phyloP scores from a whole-genome alignment of 2,797 vertebrate genomes.

The Liparis tanakae region DNA sequence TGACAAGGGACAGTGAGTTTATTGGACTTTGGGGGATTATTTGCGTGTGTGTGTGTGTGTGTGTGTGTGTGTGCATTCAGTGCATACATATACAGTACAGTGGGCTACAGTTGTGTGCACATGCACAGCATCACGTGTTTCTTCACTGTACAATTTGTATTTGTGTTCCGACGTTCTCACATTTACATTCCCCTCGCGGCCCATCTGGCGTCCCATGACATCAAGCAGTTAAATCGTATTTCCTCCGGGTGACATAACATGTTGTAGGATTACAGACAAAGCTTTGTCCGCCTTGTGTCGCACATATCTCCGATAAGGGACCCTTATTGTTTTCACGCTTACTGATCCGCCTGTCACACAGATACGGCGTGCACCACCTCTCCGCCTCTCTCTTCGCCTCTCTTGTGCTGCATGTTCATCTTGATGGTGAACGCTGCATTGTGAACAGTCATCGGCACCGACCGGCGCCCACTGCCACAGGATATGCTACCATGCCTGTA shows the following conservation, averaged over 20 bases:
- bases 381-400: constrained; percentile 46
- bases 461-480: constrained; percentile 56
- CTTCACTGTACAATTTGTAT: constrained; percentile 25
- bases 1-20: constrained; percentile 27
- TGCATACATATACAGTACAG: constrained; percentile 31
- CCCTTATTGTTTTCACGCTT: constrained; percentile 62
- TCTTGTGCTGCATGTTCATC: constrained; percentile 58
- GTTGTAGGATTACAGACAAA: constrained; percentile 56
- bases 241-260: constrained; percentile 60
- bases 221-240: constrained; percentile 44
- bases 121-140: constrained; percentile 19
- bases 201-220: constrained; percentile 65
- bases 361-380: constrained; percentile 46
- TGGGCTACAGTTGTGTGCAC: constrained; percentile 34
- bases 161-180: constrained; percentile 28
- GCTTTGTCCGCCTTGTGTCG: constrained; percentile 67
- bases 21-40: constrained; percentile 38
- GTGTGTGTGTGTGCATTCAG: constrained; percentile 18
- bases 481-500: constrained; percentile 28
- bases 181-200: constrained; percentile 59
- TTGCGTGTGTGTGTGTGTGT: constrained; percentile 25
- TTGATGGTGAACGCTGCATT: constrained; percentile 65
- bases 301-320: constrained; percentile 59
- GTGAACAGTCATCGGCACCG: constrained; percentile 57
- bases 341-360: constrained; percentile 53